phyloP scores from a whole-genome alignment of 2,113 vertebrate species.

The Grammomys dolichurus region DNA sequence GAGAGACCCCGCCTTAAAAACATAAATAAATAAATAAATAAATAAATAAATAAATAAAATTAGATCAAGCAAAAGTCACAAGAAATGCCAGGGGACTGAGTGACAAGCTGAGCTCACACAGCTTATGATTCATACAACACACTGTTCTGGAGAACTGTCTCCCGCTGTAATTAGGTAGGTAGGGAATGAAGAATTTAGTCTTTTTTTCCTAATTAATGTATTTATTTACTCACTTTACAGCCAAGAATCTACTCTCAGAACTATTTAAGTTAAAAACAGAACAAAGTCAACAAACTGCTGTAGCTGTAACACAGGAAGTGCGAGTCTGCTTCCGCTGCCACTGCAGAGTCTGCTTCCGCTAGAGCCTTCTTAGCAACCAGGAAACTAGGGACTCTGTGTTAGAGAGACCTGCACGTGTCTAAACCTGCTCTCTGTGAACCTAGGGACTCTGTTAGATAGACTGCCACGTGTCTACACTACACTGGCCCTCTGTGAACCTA shows the following conservation, averaged over 20 bases:
- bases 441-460: too few species aligned
- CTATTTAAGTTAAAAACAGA: not conserved
- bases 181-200: not conserved
- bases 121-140: not conserved
- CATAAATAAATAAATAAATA: not conserved
- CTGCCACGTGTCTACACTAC: too few species aligned
- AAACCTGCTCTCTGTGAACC: too few species aligned
- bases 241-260: not conserved
- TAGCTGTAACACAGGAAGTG: not conserved
- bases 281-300: not conserved
- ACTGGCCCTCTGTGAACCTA: too few species aligned
- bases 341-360: too few species aligned
- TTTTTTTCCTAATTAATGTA: too few species aligned
- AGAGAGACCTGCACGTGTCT: not conserved
- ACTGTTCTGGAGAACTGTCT: not conserved
- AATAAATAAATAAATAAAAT: not conserved
- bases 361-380: not conserved
- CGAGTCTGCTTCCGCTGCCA: not conserved
- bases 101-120: not conserved
- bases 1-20: not conserved
- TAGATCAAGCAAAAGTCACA: not conserved
- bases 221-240: too few species aligned
- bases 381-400: not conserved
- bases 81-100: not conserved
- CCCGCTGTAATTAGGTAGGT: not conserved